Evolutionary conservation across 2,888 invertebrate genomes (phyloP).

Genomic region (Erpobdella octoculata): DNA sequence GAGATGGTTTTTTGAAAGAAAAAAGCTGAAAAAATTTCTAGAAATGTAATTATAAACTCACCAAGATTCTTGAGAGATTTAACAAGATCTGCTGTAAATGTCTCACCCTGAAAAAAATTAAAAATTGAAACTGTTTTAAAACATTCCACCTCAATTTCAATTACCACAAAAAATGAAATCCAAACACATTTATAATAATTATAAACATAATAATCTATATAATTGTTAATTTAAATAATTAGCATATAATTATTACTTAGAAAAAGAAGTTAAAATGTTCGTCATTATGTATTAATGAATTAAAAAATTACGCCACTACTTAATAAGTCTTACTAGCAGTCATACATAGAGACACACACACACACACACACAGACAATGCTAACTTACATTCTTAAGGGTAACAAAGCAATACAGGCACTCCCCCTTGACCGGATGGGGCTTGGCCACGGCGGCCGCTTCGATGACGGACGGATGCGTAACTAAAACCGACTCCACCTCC

Average conservation of each 20-base stretch:
- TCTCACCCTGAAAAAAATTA: constrained; percentile 43
- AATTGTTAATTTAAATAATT: background rate
- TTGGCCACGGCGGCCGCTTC: constrained; percentile 94
- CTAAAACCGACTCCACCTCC: constrained; percentile 61
- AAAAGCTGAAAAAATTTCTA: background rate
- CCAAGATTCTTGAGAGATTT: constrained; percentile 48
- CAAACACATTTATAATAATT: background rate
- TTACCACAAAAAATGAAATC: background rate
- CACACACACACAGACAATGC: background rate
- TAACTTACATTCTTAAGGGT: constrained; percentile 67
- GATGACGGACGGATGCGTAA: constrained; percentile 61
- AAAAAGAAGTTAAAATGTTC: background rate
- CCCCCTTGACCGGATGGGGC: constrained; percentile 88
- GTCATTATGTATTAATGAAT: too few relatives aligned
- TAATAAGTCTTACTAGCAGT: too few relatives aligned
- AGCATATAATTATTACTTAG: background rate
- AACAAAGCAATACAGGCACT: constrained; percentile 92
- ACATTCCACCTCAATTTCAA: background rate
- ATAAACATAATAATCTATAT: background rate
- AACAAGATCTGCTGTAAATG: constrained; percentile 65
- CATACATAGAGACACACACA: background rate
- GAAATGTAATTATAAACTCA: constrained; percentile 33
- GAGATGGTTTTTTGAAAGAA: background rate
- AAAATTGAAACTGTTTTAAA: background rate
- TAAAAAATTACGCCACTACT: too few relatives aligned